Conservation (phyloP, 2,888 invertebrate genomes). For the Matsumyia berberina region DNA sequence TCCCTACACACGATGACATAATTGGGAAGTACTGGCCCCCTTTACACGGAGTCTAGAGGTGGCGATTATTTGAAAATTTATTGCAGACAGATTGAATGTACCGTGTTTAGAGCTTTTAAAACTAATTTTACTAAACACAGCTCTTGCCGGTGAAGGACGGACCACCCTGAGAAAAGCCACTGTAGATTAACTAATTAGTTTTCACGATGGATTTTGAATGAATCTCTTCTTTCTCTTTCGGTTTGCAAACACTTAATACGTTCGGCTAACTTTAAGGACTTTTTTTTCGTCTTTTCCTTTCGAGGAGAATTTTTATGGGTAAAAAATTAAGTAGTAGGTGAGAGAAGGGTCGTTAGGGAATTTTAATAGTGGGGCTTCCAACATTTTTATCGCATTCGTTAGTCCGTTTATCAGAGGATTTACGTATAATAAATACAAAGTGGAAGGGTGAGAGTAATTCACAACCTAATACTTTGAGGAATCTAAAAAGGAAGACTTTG, state of each 20-base stretch:
- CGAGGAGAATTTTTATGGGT: too few relatives aligned
- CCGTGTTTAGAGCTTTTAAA: slow-evolving; percentile 39
- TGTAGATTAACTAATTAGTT: slow-evolving; percentile 5
- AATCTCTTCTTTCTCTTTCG: not conserved
- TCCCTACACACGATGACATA: slow-evolving; percentile 55
- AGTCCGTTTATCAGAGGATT: too few relatives aligned
- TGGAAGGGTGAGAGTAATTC: too few relatives aligned
- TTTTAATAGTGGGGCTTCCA: too few relatives aligned
- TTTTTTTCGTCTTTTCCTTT: too few relatives aligned
- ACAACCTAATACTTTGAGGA: too few relatives aligned
- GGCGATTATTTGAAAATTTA: slow-evolving; percentile 59
- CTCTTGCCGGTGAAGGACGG: not conserved
- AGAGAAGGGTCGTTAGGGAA: too few relatives aligned
- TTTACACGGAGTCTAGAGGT: slow-evolving; percentile 2
- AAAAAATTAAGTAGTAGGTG: too few relatives aligned
- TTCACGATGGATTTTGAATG: not conserved
- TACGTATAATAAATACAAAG: too few relatives aligned
- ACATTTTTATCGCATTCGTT: too few relatives aligned
- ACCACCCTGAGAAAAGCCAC: not conserved
- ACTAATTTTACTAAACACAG: not conserved
- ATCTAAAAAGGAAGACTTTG: too few relatives aligned
- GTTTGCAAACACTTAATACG: not conserved
- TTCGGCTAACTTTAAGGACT: too few relatives aligned
- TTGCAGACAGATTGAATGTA: slow-evolving; percentile 49
- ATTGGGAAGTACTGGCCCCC: slow-evolving; percentile 39